phyloP scores from a whole-genome alignment of 2,888 invertebrate genomes.

The Monoplex corrugatus region DNA sequence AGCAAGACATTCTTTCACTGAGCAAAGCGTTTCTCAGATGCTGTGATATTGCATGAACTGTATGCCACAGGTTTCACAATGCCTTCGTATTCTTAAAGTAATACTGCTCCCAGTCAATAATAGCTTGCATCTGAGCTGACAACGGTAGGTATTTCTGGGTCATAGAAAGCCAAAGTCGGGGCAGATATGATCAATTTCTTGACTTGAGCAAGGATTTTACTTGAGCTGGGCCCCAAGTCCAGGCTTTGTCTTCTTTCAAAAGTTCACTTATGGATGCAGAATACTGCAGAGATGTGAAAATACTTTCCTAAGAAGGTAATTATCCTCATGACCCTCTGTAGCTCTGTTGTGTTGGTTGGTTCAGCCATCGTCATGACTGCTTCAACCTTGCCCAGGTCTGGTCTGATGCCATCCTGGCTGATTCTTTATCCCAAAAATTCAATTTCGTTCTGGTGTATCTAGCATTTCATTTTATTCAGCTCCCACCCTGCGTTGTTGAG shows the following conservation, averaged over 20 bases:
- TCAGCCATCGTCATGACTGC: neutral
- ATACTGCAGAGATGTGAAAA: neutral
- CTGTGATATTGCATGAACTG: neutral
- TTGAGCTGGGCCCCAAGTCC: constrained; percentile 28
- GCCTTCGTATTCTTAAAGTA: neutral
- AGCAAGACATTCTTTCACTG: neutral
- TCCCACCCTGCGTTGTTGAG: neutral
- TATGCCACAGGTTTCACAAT: neutral
- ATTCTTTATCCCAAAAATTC: constrained; percentile 10
- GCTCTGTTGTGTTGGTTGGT: neutral
- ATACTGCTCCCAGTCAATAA: neutral
- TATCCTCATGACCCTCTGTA: neutral
- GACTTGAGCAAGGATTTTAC: neutral
- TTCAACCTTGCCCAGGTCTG: neutral
- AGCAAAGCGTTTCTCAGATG: neutral
- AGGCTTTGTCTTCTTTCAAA: constrained; percentile 7
- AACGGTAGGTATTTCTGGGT: neutral
- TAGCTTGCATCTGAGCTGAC: constrained; percentile 8
- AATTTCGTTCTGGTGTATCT: neutral
- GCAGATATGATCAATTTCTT: neutral
- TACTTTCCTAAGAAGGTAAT: constrained; percentile 12
- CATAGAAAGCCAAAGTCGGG: constrained; percentile 21
- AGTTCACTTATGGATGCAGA: constrained; percentile 9
- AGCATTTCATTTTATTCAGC: constrained; percentile 20
- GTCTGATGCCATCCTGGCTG: neutral